Evolutionary conservation across 1,140 invertebrate species (phyloP).

Genomic region (Drosophila novamexicana): DNA sequence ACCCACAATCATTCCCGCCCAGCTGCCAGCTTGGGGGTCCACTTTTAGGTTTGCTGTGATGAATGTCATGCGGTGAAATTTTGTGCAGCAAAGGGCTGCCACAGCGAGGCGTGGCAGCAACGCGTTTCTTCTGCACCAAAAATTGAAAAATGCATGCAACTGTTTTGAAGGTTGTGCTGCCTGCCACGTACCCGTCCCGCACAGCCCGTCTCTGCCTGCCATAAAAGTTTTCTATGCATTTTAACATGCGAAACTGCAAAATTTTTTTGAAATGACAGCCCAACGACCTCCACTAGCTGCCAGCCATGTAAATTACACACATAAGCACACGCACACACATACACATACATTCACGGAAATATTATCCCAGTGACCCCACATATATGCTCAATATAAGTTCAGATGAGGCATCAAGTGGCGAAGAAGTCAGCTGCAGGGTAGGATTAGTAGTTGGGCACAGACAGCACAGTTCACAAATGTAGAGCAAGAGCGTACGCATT

Average conservation of each 20-base stretch:
- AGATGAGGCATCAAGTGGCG: conserved; percentile 37
- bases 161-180: conserved; percentile 73
- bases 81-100: conserved; percentile 59
- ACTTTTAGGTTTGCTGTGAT: conserved; percentile 50
- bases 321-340: conserved; percentile 17
- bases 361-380: conserved; percentile 30
- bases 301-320: conserved; percentile 65
- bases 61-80: conserved; percentile 82
- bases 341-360: background rate
- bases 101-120: conserved; percentile 50
- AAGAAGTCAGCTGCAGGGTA: background rate
- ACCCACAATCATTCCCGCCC: conserved; percentile 23
- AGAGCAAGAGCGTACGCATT: background rate
- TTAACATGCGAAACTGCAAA: conserved; percentile 39
- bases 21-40: conserved; percentile 5
- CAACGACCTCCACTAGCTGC: conserved; percentile 67
- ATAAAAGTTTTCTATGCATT: conserved; percentile 31
- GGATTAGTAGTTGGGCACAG: background rate
- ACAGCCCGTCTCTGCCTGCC: conserved; percentile 37
- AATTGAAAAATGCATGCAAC: conserved; percentile 82
- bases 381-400: conserved; percentile 34
- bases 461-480: background rate
- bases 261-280: conserved; percentile 60
- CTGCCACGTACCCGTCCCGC: background rate
- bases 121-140: conserved; percentile 39